Evolutionary conservation across 2,888 invertebrate genomes (phyloP).

Genomic region (Xestia xanthographa): DNA sequence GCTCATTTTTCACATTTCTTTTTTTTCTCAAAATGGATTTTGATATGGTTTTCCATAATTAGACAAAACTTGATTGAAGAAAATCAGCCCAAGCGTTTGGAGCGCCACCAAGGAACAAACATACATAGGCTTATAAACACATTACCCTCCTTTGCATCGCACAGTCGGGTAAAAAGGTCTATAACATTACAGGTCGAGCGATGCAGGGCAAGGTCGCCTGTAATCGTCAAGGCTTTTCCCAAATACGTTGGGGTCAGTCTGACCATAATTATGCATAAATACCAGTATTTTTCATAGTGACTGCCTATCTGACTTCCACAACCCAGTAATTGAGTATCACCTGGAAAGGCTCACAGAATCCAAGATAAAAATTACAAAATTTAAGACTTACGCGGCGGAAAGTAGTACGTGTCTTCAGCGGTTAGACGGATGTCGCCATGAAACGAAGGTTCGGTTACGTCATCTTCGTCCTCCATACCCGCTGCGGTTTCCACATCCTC

Average conservation of each 20-base stretch:
- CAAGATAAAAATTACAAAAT: neutral
- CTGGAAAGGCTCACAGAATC: neutral
- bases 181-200: neutral
- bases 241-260: neutral
- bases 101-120: neutral
- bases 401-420: slow-evolving; percentile 81
- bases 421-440: slow-evolving; percentile 45
- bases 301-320: neutral
- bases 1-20: too few species aligned
- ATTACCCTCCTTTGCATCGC: neutral
- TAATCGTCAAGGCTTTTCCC: neutral
- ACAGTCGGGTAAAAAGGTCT: neutral
- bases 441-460: slow-evolving; percentile 15
- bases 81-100: neutral
- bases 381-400: slow-evolving; percentile 82
- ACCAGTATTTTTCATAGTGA: neutral
- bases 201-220: neutral
- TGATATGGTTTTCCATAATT: too few species aligned
- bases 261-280: neutral
- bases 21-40: neutral
- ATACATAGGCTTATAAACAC: neutral
- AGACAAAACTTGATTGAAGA: neutral
- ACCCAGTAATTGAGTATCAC: neutral
- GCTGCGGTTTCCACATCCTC: slow-evolving; percentile 80
- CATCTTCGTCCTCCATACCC: slow-evolving; percentile 73